These are phyloP conservation scores for Papilio dardanus DNA, from an alignment of 1,140 invertebrate species.

Conservation along the genomic window DNA sequence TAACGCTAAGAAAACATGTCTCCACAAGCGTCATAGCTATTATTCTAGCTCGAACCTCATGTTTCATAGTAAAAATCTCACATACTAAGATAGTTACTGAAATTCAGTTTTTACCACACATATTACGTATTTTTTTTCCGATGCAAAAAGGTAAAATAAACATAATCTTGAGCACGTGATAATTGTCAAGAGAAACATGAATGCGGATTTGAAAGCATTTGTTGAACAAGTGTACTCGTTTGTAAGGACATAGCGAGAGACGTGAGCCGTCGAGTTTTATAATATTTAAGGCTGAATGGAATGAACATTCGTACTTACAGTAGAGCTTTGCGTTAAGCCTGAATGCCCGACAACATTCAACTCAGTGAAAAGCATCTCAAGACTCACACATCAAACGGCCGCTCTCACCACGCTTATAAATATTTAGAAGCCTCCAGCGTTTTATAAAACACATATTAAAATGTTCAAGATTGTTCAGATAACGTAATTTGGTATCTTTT, in stretches of 20 bases:
- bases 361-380: constrained; percentile 12
- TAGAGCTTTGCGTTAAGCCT: constrained; percentile 6
- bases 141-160: not conserved
- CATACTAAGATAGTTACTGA: too few relatives aligned
- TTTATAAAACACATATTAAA: not conserved
- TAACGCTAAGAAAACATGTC: not conserved
- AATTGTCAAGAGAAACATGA: not conserved
- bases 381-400: constrained; percentile 13
- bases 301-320: constrained; percentile 9
- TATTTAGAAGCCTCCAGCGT: not conserved
- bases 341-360: constrained; percentile 17
- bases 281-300: constrained; percentile 22
- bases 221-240: not conserved
- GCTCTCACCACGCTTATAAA: constrained; percentile 15
- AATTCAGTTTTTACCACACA: too few relatives aligned
- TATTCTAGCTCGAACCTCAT: too few relatives aligned
- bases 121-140: not conserved
- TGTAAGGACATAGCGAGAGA: constrained; percentile 5
- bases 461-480: constrained; percentile 2
- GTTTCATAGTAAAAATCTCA: not conserved
- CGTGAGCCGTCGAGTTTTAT: constrained; percentile 8
- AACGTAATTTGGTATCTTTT: not conserved
- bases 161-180: not conserved
- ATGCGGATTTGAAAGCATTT: not conserved
- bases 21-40: too few relatives aligned